Evolutionary conservation across 2,888 invertebrate species (phyloP), one percentile per base, ranked within the genome.

Genomic region (Orthosia cruda): DNA sequence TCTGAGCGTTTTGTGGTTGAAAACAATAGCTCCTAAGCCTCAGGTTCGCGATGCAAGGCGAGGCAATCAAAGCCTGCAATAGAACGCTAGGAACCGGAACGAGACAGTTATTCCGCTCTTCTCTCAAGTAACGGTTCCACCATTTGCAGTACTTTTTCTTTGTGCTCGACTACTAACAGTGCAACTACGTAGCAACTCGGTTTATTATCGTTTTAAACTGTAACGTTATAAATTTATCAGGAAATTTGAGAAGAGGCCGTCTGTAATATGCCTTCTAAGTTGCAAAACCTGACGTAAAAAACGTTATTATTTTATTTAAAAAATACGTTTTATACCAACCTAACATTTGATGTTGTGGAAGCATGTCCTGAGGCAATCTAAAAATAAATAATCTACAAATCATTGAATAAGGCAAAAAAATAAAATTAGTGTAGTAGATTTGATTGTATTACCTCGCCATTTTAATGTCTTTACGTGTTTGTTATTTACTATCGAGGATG

Each of bases 101-200:
- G 92, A 85, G 87, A 95, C 95, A 93, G 95, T 95, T 95, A 95
- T 86, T 86, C 90, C 87, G 92, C 91, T 93, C 93, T 92, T 94
- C 93, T 89, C 89, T 61, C 67, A 84, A 74, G 81, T 95, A 95
- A 95, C 95, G 95, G 95, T 94, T 73, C 87, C 71, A 77, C 85
- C 91, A 89, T 93, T 94, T 93, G 94, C 94, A 89, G 93, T 93
- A 93, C 93, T 94, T 95, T 95, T 95, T 95, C 93, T 94, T 93
- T 93, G 91, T 93, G 91, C 90, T 91, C 90, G 83, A 85, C 91
- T 91, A 89, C 88, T 84, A 88, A 66, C 68, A 71, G 84, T 79
- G 85, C 72, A 88, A 92, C 89, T 77, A 63, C 63, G 54, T 26
- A 45, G 12, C n/a, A 64, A 74, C 80, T 88, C 86, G 75, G 71